Percentiles rank a stretch among this genome's conserved stretches.
phyloP scores from a whole-genome alignment of 2,888 invertebrate genomes.

The Chrysomela aeneicollis region DNA sequence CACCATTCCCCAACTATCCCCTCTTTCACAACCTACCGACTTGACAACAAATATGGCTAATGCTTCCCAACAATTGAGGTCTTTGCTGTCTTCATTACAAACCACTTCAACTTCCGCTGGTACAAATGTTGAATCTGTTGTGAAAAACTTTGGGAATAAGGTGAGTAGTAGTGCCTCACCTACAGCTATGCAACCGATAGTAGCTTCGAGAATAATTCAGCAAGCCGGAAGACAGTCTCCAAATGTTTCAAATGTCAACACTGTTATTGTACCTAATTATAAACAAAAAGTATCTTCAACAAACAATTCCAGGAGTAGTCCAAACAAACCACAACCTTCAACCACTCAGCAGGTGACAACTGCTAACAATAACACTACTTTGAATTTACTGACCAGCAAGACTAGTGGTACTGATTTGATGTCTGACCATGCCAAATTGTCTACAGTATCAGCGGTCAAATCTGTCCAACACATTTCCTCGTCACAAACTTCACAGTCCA shows the following conservation, averaged over 20 bases:
- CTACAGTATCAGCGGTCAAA: slow-evolving; percentile 46
- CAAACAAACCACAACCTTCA: slow-evolving; percentile 26
- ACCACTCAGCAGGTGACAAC: slow-evolving; percentile 22
- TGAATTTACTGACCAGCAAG: slow-evolving; percentile 46
- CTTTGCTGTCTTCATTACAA: slow-evolving; percentile 72
- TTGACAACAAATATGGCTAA: slow-evolving; percentile 76
- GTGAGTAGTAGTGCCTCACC: slow-evolving; percentile 51
- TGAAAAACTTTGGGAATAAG: slow-evolving; percentile 57
- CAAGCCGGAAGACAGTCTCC: slow-evolving; percentile 47
- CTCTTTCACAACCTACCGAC: slow-evolving; percentile 76
- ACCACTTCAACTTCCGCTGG: slow-evolving; percentile 65
- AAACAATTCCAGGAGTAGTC: slow-evolving; percentile 34
- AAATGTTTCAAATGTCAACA: slow-evolving; percentile 47
- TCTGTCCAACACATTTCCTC: slow-evolving; percentile 35
- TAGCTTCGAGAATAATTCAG: slow-evolving; percentile 52
- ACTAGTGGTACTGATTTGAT: slow-evolving; percentile 51
- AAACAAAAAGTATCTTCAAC: slow-evolving; percentile 50
- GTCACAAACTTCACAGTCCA: slow-evolving; percentile 27
- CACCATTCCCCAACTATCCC: slow-evolving; percentile 73
- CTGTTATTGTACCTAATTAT: slow-evolving; percentile 54
- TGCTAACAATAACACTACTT: slow-evolving; percentile 32
- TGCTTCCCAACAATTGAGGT: slow-evolving; percentile 73
- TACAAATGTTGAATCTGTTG: slow-evolving; percentile 61
- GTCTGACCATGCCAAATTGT: slow-evolving; percentile 54
- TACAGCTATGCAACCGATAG: slow-evolving; percentile 48